A percentile compares a stretch with the other conserved stretches of the same genome.
phyloP scores from a whole-genome alignment of 2,888 invertebrate genomes.

The Therioaphis trifolii region DNA sequence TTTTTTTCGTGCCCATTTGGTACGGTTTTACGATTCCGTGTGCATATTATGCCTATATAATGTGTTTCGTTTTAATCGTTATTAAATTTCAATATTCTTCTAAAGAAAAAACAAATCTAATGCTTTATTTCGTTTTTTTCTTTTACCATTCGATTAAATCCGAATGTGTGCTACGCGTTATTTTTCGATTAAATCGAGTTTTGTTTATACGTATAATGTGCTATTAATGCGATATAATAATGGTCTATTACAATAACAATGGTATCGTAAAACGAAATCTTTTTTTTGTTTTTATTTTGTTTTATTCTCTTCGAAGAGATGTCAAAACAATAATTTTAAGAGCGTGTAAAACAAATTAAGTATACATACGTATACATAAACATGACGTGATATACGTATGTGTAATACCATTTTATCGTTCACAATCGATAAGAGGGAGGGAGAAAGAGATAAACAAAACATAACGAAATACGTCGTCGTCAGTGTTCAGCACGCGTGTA shows the following conservation, averaged over 20 bases:
- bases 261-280: slow-evolving; percentile 49
- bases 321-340: slow-evolving; percentile 31
- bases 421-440: neutral
- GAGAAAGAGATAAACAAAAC: no score
- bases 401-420: neutral
- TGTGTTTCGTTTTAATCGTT: neutral
- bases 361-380: neutral
- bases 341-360: neutral
- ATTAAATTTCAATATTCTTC: neutral
- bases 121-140: no score
- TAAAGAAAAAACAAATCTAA: no score
- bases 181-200: slow-evolving; percentile 39
- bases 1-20: no score
- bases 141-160: neutral
- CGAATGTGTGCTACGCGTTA: neutral
- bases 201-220: slow-evolving; percentile 15
- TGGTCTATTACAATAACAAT: slow-evolving; percentile 39
- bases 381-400: neutral
- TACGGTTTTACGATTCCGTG: no score
- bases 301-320: neutral
- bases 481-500: neutral
- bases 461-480: no score
- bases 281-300: neutral
- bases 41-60: neutral
- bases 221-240: slow-evolving; percentile 36